Base-by-base conservation (phyloP, 1,140 invertebrate genomes). In the Drosophila sturtevanti region DNA sequence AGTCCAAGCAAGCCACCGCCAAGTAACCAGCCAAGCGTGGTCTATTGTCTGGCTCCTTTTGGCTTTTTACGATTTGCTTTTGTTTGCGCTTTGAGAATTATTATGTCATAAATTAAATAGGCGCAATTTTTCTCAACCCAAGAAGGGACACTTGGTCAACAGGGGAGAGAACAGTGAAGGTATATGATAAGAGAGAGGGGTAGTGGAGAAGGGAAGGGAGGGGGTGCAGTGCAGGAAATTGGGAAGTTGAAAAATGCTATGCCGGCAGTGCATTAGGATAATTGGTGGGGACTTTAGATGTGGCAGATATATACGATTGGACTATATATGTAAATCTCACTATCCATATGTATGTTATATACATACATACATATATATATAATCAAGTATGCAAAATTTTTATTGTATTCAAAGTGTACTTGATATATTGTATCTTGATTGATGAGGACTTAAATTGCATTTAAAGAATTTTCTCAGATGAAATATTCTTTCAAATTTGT, bases 31-130 rank as follows among this genome's bases (percentile, higher is more conserved):
- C 14, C 14, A 44, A 86, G 81, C 81, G 82, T 48, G 18, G 55
- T 34, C 67, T 72, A 86, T 86, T 86, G 81, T 86, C 81, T 87
- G 81, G 34, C 37, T 37, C 12, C 10, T 21, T 41, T 34, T 27
- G 21, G 35, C 31, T 60, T 86, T 86, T 86, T 86, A 86, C 52
- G 81, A 86, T 82, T 79, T 69, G 84, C 84, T 89, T 63, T 89
- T 89, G 80, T 89, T 89, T 89, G 84, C 84, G 73, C 79, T 89
- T 89, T 84, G 77, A 80, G 80, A 89, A 84, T 89, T 89, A 89
- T 89, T 89, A 89, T 87, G 79, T 87, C 84, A 87, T 87, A 87
- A 87, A 87, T 87, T 87, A 87, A 48, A 87, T 89, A 84, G 84
- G 68, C 66, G 84, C 84, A 87, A 87, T 87, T 87, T 84, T 84